phyloP scores from a whole-genome alignment of 2,113 vertebrate species.

The Climacteris rufus region DNA sequence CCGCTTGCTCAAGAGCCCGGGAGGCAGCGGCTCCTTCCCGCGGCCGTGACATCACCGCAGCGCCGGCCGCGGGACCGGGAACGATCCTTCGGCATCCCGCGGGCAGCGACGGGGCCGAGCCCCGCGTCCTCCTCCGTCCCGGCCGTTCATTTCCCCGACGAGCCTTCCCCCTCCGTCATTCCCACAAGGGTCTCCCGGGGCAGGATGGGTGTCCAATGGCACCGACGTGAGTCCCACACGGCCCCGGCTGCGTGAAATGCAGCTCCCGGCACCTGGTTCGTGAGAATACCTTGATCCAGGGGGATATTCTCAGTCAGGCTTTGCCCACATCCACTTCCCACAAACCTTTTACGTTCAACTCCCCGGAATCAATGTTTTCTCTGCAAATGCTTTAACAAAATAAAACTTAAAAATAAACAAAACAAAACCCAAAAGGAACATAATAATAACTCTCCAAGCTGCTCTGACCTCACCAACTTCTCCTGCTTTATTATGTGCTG shows the following conservation, averaged over 20 bases:
- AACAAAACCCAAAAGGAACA: rapidly evolving
- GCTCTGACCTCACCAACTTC: neutral
- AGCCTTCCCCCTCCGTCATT: rapidly evolving
- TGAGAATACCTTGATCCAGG: rapidly evolving
- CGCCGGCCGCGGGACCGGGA: neutral
- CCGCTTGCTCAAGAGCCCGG: neutral
- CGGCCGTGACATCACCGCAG: constrained; percentile 51
- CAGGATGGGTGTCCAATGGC: rapidly evolving
- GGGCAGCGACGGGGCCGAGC: neutral
- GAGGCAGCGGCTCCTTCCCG: neutral
- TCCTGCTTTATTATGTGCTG: neutral
- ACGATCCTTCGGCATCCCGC: neutral
- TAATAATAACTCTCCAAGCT: rapidly evolving
- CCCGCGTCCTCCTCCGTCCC: neutral
- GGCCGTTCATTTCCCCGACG: rapidly evolving
- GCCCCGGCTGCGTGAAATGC: rapidly evolving
- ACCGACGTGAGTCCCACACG: rapidly evolving
- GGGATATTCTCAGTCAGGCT: neutral
- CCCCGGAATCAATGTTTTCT: neutral
- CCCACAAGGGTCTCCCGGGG: neutral
- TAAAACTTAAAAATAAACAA: neutral
- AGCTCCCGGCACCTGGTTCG: rapidly evolving
- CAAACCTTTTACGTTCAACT: neutral
- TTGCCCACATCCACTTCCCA: neutral
- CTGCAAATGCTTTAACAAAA: neutral